These are phyloP conservation scores for Sebastes minor DNA, from an alignment of 2,797 vertebrate species.

Conservation along the genomic window DNA sequence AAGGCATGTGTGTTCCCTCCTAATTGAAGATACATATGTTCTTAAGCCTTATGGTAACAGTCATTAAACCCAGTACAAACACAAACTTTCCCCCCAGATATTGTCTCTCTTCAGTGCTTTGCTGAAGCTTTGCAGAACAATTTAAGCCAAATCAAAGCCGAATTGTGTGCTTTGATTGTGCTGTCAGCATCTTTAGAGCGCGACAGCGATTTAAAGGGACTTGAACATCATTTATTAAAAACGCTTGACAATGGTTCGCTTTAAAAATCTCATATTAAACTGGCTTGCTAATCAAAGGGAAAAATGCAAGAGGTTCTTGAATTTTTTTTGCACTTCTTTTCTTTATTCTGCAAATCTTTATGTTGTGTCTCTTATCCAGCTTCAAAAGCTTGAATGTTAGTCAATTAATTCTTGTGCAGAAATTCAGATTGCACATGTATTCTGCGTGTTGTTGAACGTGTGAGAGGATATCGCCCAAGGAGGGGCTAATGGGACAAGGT, in stretches of 20 bases:
- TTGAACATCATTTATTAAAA: constrained; percentile 62
- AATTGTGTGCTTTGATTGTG: constrained; percentile 49
- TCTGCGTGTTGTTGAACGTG: background rate
- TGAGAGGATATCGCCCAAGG: background rate
- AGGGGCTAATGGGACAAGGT: constrained; percentile 12
- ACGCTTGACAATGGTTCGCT: constrained; percentile 31
- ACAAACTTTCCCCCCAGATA: background rate
- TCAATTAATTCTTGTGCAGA: constrained; percentile 17
- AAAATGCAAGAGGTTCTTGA: constrained; percentile 43
- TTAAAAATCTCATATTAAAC: constrained; percentile 41
- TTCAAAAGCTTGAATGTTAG: constrained; percentile 35
- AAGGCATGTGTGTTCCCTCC: background rate
- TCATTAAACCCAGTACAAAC: constrained; percentile 6
- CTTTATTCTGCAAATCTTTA: constrained; percentile 14
- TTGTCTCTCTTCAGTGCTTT: constrained; percentile 20
- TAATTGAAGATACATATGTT: background rate
- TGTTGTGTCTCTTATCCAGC: background rate
- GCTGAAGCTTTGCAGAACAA: constrained; percentile 16
- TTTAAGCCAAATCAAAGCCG: constrained; percentile 52
- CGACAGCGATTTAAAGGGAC: constrained; percentile 39
- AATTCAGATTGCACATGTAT: background rate
- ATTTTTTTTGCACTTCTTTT: background rate
- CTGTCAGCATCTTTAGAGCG: constrained; percentile 34
- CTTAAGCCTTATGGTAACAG: constrained; percentile 5
- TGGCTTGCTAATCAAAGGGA: constrained; percentile 57